Evolutionary conservation across 2,113 vertebrate species (phyloP).

Genomic region (Eubucco bourcierii): DNA sequence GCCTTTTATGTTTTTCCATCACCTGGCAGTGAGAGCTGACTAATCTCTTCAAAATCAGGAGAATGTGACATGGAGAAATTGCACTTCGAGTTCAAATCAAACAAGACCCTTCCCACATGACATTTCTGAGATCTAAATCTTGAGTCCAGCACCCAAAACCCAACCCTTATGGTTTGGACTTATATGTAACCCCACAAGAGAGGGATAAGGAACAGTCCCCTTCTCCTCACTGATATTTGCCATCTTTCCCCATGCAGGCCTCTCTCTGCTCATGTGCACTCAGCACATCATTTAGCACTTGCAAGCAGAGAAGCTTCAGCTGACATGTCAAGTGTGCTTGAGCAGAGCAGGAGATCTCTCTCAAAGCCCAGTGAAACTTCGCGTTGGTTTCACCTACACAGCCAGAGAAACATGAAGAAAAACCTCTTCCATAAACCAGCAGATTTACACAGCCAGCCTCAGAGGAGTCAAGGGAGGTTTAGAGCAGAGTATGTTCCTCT

Average conservation of each 20-base stretch:
- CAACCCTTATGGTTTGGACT: not conserved
- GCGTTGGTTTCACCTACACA: not conserved
- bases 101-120: not conserved
- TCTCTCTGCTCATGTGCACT: not conserved
- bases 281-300: not conserved
- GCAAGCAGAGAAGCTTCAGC: not conserved
- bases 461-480: not conserved
- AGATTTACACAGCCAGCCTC: not conserved
- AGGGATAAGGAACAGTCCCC: not conserved
- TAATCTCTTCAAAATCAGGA: no score
- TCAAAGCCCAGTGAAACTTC: not conserved
- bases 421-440: not conserved
- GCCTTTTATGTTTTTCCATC: no score
- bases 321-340: not conserved
- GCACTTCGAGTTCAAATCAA: no score
- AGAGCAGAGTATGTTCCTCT: not conserved
- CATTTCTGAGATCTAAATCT: fast-evolving
- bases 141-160: not conserved
- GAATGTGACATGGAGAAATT: no score
- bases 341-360: not conserved
- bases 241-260: not conserved
- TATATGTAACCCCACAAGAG: not conserved
- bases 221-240: not conserved
- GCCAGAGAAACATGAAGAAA: not conserved
- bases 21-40: no score